phyloP scores from a whole-genome alignment of 2,888 invertebrate species.

The Drosophila ustulata region DNA sequence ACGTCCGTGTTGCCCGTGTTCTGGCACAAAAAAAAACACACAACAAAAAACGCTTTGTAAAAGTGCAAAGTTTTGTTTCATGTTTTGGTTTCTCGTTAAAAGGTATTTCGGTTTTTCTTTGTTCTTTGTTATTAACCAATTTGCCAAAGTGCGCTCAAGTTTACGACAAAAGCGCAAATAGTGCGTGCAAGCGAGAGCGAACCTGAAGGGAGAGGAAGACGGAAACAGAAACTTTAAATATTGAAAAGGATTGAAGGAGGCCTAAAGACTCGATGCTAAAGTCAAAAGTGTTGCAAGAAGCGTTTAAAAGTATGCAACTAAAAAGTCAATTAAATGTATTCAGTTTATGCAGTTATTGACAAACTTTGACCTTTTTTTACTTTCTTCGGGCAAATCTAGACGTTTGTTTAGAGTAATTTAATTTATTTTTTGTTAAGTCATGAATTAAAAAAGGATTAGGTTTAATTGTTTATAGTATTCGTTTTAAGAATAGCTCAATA shows the following conservation, averaged over 20 bases:
- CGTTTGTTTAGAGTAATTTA: too few species aligned
- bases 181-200: constrained; percentile 9
- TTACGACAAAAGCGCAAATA: constrained; percentile 49
- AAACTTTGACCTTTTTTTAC: too few species aligned
- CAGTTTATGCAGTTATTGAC: too few species aligned
- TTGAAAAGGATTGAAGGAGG: background rate
- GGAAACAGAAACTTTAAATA: background rate
- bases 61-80: constrained; percentile 69
- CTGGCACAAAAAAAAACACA: constrained; percentile 27
- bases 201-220: background rate
- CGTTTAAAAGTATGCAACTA: too few species aligned
- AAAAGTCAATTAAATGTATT: too few species aligned
- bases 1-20: background rate
- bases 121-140: constrained; percentile 72
- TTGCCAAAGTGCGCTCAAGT: constrained; percentile 76
- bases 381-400: too few species aligned
- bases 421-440: too few species aligned
- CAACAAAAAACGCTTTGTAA: constrained; percentile 50
- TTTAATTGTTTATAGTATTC: too few species aligned
- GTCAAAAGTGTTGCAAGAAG: too few species aligned
- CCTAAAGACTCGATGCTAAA: background rate
- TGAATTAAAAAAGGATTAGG: too few species aligned
- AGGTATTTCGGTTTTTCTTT: constrained; percentile 59
- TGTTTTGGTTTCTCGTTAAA: constrained; percentile 64
- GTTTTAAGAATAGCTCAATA: too few species aligned